Percentiles rank a stretch among this genome's conserved stretches.
These are phyloP conservation scores for Coracias cyanogaster DNA, from an alignment of 2,797 vertebrate genomes.

Conservation along the genomic window DNA sequence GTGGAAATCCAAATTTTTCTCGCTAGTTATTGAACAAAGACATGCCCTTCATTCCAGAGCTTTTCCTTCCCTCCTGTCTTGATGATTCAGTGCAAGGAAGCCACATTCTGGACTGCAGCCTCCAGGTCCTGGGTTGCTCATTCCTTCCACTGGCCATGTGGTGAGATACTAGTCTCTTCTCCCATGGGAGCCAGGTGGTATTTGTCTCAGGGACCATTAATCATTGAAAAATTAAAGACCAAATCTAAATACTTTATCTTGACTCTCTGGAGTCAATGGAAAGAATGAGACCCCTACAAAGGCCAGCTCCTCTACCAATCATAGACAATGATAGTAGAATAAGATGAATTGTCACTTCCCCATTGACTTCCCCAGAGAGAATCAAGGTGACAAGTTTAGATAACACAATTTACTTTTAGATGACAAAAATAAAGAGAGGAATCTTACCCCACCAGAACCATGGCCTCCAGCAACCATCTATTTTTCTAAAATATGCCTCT, in stretches of 20 bases:
- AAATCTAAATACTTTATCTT: constrained; percentile 49
- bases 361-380: not conserved
- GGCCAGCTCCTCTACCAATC: constrained; percentile 1
- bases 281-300: constrained; percentile 26
- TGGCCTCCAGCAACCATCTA: constrained; percentile 26
- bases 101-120: not conserved
- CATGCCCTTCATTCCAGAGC: not conserved
- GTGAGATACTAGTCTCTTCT: not conserved
- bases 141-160: not conserved
- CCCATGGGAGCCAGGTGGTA: not conserved
- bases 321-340: not conserved
- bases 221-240: constrained; percentile 35
- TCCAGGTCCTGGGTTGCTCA: not conserved
- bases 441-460: constrained; percentile 42
- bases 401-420: constrained; percentile 40
- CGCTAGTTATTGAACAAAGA: not conserved
- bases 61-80: not conserved
- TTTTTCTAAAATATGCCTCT: not conserved
- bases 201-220: constrained; percentile 31
- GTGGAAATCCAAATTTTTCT: not conserved
- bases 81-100: not conserved
- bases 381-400: constrained; percentile 43
- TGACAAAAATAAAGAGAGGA: constrained; percentile 36
- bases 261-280: not conserved
- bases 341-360: constrained; percentile 55